These are phyloP conservation scores for Argyresthia albistria DNA, from an alignment of 2,888 invertebrate genomes.

Conservation along the genomic window DNA sequence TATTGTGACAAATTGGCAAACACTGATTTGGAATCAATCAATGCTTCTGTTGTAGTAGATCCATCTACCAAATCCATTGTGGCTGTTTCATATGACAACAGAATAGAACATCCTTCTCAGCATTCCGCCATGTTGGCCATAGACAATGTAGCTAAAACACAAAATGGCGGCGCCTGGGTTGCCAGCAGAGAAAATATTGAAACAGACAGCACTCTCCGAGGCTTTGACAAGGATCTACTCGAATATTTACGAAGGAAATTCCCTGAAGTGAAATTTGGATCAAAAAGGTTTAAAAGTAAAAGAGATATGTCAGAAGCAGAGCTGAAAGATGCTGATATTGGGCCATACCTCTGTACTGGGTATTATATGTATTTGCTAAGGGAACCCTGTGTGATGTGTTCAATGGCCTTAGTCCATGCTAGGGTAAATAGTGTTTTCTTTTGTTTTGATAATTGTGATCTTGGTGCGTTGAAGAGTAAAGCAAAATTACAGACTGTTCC, in stretches of 20 bases:
- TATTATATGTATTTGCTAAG: constrained; percentile 86
- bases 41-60: constrained; percentile 78
- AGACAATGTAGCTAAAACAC: constrained; percentile 87
- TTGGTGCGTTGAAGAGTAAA: constrained; percentile 81
- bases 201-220: constrained; percentile 21
- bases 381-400: constrained; percentile 96
- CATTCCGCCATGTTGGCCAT: constrained; percentile 90
- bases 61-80: constrained; percentile 76
- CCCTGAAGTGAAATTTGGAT: constrained; percentile 54
- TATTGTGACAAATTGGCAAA: constrained; percentile 15
- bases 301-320: constrained; percentile 20
- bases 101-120: constrained; percentile 77
- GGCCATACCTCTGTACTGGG: constrained; percentile 89
- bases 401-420: constrained; percentile 96
- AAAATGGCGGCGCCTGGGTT: constrained; percentile 84
- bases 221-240: constrained; percentile 50
- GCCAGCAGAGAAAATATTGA: constrained; percentile 12
- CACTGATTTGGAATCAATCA: constrained; percentile 11
- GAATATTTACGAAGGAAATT: constrained; percentile 37
- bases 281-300: constrained; percentile 41
- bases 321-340: constrained; percentile 23
- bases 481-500: constrained; percentile 84
- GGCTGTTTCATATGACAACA: constrained; percentile 75
- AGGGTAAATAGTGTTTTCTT: constrained; percentile 88
- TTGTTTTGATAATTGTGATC: constrained; percentile 52